Conservation (phyloP, 1,140 invertebrate species). For the Pinna nobilis region DNA sequence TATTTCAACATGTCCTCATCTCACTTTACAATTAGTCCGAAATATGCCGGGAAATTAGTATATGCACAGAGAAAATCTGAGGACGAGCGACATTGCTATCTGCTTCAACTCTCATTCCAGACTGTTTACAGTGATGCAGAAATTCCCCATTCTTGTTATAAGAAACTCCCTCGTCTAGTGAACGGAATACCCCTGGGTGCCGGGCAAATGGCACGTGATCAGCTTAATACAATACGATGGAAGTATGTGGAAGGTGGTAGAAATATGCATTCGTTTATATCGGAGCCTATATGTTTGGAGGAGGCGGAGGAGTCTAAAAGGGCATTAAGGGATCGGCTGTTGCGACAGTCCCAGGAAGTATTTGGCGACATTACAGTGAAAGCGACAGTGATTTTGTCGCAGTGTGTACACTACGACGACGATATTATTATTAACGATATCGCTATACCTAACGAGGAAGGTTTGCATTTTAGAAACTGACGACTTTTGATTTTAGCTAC, state of each 20-base stretch:
- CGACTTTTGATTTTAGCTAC: not conserved
- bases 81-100: conserved; percentile 57
- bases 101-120: conserved; percentile 57
- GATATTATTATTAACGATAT: conserved; percentile 67
- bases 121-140: conserved; percentile 58
- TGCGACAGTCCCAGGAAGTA: conserved; percentile 51
- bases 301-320: conserved; percentile 60
- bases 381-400: conserved; percentile 55
- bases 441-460: conserved; percentile 56
- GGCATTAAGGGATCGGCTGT: conserved; percentile 54
- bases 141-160: conserved; percentile 53
- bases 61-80: conserved; percentile 39
- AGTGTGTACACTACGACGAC: conserved; percentile 59
- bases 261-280: conserved; percentile 57
- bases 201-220: conserved; percentile 52
- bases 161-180: conserved; percentile 60
- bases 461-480: conserved; percentile 64
- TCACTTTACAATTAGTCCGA: conserved; percentile 55
- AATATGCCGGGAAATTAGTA: conserved; percentile 52
- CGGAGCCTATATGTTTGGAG: conserved; percentile 52
- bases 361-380: conserved; percentile 67
- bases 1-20: conserved; percentile 40
- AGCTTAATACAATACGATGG: conserved; percentile 58
- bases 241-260: conserved; percentile 58
- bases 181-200: conserved; percentile 67